phyloP scores from a whole-genome alignment of 2,113 vertebrate genomes.

The Phyllostomus hastatus region DNA sequence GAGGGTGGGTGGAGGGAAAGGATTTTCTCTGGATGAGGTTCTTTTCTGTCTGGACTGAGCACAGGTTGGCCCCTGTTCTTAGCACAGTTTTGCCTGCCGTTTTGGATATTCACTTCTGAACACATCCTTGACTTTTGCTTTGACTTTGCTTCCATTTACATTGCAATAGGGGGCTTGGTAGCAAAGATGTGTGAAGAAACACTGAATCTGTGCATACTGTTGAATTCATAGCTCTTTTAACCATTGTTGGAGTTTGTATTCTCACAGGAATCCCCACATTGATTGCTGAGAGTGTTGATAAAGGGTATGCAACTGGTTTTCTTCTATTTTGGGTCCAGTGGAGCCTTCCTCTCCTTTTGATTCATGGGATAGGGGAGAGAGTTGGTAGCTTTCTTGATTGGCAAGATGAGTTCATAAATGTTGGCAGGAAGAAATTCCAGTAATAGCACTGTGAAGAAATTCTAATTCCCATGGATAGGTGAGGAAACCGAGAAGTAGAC shows the following conservation, averaged over 20 bases:
- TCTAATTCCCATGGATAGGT: not conserved
- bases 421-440: conserved; percentile 7
- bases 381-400: not conserved
- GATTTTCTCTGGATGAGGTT: not conserved
- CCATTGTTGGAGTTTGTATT: not conserved
- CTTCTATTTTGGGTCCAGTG: not conserved
- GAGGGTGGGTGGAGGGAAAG: not conserved
- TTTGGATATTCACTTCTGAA: conserved; percentile 17
- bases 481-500: not conserved
- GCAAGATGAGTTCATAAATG: not conserved
- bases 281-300: not conserved
- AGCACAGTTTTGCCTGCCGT: not conserved
- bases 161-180: not conserved
- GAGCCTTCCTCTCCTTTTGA: not conserved
- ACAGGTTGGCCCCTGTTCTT: not conserved
- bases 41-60: not conserved
- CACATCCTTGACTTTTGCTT: not conserved
- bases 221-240: not conserved
- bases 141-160: not conserved
- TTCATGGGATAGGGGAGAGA: not conserved
- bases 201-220: not conserved
- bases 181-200: not conserved
- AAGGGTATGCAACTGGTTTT: not conserved
- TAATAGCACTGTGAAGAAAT: not conserved
- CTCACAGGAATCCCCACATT: not conserved